These are phyloP conservation scores for Nebria salina DNA, from an alignment of 2,888 invertebrate species.

Conservation along the genomic window DNA sequence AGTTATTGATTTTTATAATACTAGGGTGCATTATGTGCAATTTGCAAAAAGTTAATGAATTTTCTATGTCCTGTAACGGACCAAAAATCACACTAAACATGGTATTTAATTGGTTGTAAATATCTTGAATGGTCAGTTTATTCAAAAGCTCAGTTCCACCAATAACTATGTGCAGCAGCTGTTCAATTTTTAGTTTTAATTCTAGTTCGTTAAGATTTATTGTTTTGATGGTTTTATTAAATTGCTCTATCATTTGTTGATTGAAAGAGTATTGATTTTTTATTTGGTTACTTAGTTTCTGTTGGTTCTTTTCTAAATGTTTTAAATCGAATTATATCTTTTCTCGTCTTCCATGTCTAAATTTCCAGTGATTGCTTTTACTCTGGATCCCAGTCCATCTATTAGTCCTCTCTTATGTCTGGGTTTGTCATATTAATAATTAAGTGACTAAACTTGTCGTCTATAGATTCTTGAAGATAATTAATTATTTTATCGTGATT, in stretches of 20 bases:
- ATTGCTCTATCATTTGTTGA: slow-evolving; percentile 1
- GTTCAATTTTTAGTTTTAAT: slow-evolving; percentile 13
- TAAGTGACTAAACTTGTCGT: not conserved
- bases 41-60: slow-evolving; percentile 7
- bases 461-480: not conserved
- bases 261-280: not conserved
- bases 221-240: not conserved
- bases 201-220: not conserved
- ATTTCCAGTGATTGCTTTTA: not conserved
- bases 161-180: not conserved
- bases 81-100: not conserved
- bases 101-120: slow-evolving; percentile 11
- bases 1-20: not conserved
- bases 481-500: not conserved
- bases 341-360: not conserved
- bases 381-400: not conserved
- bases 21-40: slow-evolving; percentile 5
- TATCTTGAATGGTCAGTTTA: slow-evolving; percentile 2
- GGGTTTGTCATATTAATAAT: not conserved
- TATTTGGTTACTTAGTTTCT: not conserved
- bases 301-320: not conserved
- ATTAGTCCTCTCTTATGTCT: slow-evolving; percentile 2
- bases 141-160: not conserved
- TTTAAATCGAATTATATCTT: slow-evolving; percentile 5
- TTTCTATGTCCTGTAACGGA: not conserved